Base-by-base conservation (phyloP, 2,797 vertebrate species). In the Pseudomugil tenellus region DNA sequence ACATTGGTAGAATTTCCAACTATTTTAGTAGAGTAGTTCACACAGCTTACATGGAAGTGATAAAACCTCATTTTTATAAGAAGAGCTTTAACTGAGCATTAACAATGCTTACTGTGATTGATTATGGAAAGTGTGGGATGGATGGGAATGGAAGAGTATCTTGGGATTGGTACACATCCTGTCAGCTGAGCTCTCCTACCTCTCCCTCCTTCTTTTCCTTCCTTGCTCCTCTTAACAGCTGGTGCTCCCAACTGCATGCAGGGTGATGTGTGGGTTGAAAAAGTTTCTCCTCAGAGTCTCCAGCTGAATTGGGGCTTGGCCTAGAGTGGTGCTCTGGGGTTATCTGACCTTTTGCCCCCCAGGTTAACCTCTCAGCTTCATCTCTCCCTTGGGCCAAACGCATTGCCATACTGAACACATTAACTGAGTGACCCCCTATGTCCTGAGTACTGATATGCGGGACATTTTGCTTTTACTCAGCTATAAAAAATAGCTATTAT, bases 401-500 rank as follows among this genome's bases (percentile, higher is more conserved):
- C 68, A 77, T 60, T 56, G 74, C 84, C 89, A 88, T 87, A 82
- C 82, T 89, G 87, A 93, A 90, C 67, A 28, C 89, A 89, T 92
- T 91, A 92, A 89, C 91, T 89, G 69, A 61, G 46, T 81, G 77
- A 85, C 82, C 87, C 39, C 19, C 63, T 67, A 54, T 65, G 68
- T 67, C 71, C 43, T 64, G 59, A 72, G 72, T 67, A 67, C 67
- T 77, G 64, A 80, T 81, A 81, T 73, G 70, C 23, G 54, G 58
- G 51, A 67, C 58, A 66, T 79, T 73, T 69, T 67, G 76, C 57
- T 66, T 51, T 76, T 34, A 62, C 54, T 79, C 70, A 67, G 21
- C 41, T 21, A 68, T 57, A 58, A 32, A 76, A 67, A 64, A 77
- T 72, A 62, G 59, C 41, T 73, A 52, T 76, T 37, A 75, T 67